Evolutionary conservation across 2,113 vertebrate species (phyloP), one percentile per base, ranked within the genome.

Genomic region (Hippocampus comes): DNA sequence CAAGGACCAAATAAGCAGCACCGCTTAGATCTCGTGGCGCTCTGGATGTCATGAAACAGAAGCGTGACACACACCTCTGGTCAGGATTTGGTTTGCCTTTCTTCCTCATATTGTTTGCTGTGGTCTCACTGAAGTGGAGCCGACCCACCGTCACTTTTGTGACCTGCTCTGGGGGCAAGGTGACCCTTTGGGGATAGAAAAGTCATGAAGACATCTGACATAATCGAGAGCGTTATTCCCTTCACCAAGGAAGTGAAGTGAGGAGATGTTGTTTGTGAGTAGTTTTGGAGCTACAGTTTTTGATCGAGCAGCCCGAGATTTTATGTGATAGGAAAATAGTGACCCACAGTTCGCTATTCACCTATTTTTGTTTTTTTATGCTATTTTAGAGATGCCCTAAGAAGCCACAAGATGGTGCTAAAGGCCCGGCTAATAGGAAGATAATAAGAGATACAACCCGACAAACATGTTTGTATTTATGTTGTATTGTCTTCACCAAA

Each of bases 41-140:
- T 18, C n/a, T 18, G 2, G 10, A 51, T 21, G 23, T 27, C 30
- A 30, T 5, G 25, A 41, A 0, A 30, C 3, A 18, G 1, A 57
- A 21, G 41, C 12, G 11, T 1, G 12, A 66, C 23, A 27, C 65
- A 8, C 85, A 98, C 97, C 97, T 96, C 93, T 99, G 97, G 90
- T 99, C 97, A 0, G 97, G 97, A 84, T 99, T 99, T 61, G 97
- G 97, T 74, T 99, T 99, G 86, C 97, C 97, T 84, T 99, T 99
- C 89, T 99, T 99, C 72, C 97, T 90, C 97, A 99, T 99, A 90
- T 99, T 99, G 88, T 99, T 99, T 74, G 97, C 95, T 0, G 97
- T 99, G 77, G 97, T 99, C 91, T 99, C 97, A 0, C 97, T 99
- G 90, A 99, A 99, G 89, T 99, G 97, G 68, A 99, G 89, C 38